These are phyloP conservation scores for Morinoia aosen DNA, from an alignment of 2,888 invertebrate species.

Conservation along the genomic window DNA sequence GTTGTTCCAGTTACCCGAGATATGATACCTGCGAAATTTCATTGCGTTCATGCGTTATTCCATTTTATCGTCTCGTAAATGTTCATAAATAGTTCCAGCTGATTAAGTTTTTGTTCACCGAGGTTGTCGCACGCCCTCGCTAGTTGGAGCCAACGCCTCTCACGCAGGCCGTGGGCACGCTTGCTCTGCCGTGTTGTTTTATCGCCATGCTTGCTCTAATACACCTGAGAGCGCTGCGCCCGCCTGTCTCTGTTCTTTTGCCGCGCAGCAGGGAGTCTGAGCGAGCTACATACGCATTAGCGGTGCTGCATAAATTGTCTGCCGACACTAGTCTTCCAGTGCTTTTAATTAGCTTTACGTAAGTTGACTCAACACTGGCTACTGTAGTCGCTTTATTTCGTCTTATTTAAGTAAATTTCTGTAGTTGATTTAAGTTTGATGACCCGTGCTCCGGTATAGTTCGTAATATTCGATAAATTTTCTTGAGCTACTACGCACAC, in stretches of 20 bases:
- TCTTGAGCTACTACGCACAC: background rate
- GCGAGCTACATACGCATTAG: background rate
- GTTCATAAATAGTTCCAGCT: background rate
- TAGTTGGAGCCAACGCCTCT: constrained; percentile 7
- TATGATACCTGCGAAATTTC: background rate
- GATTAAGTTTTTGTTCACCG: background rate
- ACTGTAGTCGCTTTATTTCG: background rate
- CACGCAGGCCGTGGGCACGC: constrained; percentile 2
- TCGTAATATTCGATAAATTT: background rate
- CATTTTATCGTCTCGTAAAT: background rate
- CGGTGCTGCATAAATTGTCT: background rate
- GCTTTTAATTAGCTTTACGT: background rate
- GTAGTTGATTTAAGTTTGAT: background rate
- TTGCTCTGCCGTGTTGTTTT: background rate
- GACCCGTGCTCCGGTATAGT: background rate
- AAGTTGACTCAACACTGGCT: background rate
- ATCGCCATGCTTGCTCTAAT: background rate
- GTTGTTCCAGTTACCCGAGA: background rate
- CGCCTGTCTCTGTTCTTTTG: background rate
- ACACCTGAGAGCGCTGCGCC: background rate
- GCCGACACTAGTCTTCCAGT: background rate
- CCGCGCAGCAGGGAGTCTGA: background rate
- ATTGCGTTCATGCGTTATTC: background rate
- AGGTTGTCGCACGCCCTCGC: background rate
- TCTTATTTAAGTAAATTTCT: background rate